Evolutionary conservation across 2,888 invertebrate genomes (phyloP), one percentile per base, ranked within the genome.

Genomic region (Labia minor): DNA sequence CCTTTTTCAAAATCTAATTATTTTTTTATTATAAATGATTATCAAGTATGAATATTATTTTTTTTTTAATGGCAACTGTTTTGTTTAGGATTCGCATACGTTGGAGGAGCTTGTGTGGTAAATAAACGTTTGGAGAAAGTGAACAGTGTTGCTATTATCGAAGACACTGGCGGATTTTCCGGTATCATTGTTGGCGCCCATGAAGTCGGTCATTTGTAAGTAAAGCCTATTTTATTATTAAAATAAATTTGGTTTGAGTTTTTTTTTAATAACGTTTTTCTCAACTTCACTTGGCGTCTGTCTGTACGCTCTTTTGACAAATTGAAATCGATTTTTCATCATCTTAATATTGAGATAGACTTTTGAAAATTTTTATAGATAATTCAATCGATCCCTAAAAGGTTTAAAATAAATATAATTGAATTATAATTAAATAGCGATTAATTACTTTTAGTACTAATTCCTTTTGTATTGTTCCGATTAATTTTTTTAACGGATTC

Each of bases 151-250:
- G 95, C 95, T 74, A 95, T 95, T 75, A 95, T 95, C 76, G 95
- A 95, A 79, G 95, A 95, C 77, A 95, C 95, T 37, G 95, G 95
- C 72, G 95, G 95, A 72, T 95, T 95, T 82, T 94, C 94, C 73
- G 95, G 95, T 70, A 95, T 95, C 76, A 95, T 95, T 75, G 95
- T 95, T 1, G 95, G 95, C 68, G 95, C 95, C 71, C 95, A 95
- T 78, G 95, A 95, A 89, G 93, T 95, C 73, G 95, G 95, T 73
- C 95, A 95, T 83, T 85, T 95, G 94, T 95, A 84, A 90, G 93
- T 86, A 70, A n/a, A 19, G 8, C 20, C 1, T 21, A 16, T 11
- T 10, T 37, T 63, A 64, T 10, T n/a, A n/a, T n/a, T n/a, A n/a
- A n/a, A n/a, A 19, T 61, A n/a, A 33, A 68, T 37, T 66, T 19